Conservation (phyloP, 2,888 invertebrate genomes). For the Tinea semifulvella region DNA sequence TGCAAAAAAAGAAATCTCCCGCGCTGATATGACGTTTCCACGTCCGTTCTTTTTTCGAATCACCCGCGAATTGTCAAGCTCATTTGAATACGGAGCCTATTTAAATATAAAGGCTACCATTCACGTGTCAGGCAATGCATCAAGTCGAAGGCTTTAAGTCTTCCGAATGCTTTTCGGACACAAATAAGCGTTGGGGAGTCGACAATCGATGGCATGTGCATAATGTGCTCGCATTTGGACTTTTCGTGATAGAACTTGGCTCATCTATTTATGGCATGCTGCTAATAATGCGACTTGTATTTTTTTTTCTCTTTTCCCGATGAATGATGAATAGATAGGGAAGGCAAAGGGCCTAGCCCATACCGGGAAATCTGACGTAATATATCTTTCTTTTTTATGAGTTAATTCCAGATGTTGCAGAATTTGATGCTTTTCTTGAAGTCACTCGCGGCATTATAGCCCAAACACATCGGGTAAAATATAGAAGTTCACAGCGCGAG, state of each 20-base stretch:
- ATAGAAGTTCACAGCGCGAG: no score
- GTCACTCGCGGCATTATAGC: no score
- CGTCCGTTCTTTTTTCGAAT: constrained; percentile 53
- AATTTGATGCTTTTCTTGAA: no score
- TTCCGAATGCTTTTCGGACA: constrained; percentile 61
- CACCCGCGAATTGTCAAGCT: constrained; percentile 58
- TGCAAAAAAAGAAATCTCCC: constrained; percentile 35
- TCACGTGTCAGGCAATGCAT: constrained; percentile 59
- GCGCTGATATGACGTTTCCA: constrained; percentile 55
- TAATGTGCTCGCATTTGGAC: constrained; percentile 39
- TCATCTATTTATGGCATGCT: constrained; percentile 33
- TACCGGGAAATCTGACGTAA: no score
- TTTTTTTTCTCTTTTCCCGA: no score
- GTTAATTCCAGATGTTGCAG: no score
- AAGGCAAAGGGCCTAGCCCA: no score
- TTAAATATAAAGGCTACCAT: constrained; percentile 65
- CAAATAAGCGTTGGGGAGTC: constrained; percentile 58
- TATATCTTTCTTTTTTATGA: no score
- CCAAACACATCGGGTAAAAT: no score
- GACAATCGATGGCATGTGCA: constrained; percentile 39
- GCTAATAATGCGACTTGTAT: no score
- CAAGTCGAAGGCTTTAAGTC: constrained; percentile 59
- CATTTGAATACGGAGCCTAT: constrained; percentile 56
- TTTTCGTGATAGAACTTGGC: constrained; percentile 16
- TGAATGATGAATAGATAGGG: no score